These are phyloP conservation scores for Eumerus sabulonum DNA, from an alignment of 2,888 invertebrate genomes.

Conservation along the genomic window DNA sequence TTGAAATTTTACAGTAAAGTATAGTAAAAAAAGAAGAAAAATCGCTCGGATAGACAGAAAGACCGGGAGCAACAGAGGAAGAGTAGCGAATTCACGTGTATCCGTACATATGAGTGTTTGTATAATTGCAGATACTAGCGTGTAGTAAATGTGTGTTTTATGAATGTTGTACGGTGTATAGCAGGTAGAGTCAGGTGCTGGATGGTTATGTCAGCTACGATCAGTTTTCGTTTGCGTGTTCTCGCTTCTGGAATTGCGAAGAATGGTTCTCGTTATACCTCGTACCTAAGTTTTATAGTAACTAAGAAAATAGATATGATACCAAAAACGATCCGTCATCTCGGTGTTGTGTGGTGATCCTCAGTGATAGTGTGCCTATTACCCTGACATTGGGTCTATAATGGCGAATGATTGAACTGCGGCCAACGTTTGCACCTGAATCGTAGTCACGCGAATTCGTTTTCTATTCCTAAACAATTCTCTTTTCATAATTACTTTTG, in stretches of 20 bases:
- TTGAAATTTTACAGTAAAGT: constrained; percentile 34
- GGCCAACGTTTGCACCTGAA: background rate
- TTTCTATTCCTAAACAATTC: background rate
- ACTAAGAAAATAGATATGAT: background rate
- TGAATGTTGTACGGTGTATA: constrained; percentile 5
- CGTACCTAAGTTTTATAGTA: too few relatives aligned
- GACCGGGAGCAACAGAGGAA: too few relatives aligned
- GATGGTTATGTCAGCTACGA: constrained; percentile 27
- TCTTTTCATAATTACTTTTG: background rate
- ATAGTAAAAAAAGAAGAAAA: constrained; percentile 24
- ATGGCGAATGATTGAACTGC: constrained; percentile 18
- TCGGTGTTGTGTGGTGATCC: too few relatives aligned
- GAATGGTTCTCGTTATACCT: too few relatives aligned
- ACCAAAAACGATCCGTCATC: background rate
- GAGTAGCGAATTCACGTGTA: constrained; percentile 39
- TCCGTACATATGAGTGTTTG: constrained; percentile 10
- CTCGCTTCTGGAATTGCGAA: constrained; percentile 18
- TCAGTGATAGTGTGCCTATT: constrained; percentile 9
- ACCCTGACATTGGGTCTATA: constrained; percentile 16
- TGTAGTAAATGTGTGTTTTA: background rate
- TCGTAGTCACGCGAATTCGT: background rate
- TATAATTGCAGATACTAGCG: constrained; percentile 49
- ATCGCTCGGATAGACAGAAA: background rate
- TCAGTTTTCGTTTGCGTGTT: constrained; percentile 46
- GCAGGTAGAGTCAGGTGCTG: constrained; percentile 42